These are phyloP conservation scores for Sarcophaga caerulescens DNA, from an alignment of 2,888 invertebrate species.

Conservation along the genomic window DNA sequence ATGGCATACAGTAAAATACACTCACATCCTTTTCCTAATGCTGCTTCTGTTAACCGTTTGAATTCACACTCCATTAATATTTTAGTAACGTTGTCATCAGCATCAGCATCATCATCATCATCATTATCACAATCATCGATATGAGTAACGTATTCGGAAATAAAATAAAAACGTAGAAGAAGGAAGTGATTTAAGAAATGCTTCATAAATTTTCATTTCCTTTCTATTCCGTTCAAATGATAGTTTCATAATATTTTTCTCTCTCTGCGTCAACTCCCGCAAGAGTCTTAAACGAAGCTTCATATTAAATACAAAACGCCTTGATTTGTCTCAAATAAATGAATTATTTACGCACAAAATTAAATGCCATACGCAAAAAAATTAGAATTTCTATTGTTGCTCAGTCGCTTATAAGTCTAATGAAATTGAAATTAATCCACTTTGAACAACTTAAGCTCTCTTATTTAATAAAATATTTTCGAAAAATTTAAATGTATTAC, in stretches of 20 bases:
- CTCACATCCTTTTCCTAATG: background rate
- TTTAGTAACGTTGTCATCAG: slow-evolving; percentile 24
- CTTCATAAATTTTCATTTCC: slow-evolving; percentile 11
- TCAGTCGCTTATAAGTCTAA: background rate
- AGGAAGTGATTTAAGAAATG: slow-evolving; percentile 42
- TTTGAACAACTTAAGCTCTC: slow-evolving; percentile 16
- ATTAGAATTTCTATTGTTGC: background rate
- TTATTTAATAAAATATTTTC: slow-evolving; percentile 8
- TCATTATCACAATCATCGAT: background rate
- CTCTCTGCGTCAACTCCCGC: background rate
- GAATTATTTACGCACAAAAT: background rate
- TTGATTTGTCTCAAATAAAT: background rate
- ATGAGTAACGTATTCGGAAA: background rate
- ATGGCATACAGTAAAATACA: background rate
- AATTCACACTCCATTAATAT: background rate
- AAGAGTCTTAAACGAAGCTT: background rate
- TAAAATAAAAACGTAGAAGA: slow-evolving; percentile 5
- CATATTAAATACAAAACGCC: background rate
- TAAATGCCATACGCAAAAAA: no score
- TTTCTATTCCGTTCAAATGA: background rate
- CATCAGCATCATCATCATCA: slow-evolving; percentile 6
- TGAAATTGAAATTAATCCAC: slow-evolving; percentile 5
- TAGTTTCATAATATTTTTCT: background rate
- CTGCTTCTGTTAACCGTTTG: background rate
- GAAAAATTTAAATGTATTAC: no score